Conservation (phyloP, 2,888 invertebrate genomes). For the Cephalotes varians region DNA sequence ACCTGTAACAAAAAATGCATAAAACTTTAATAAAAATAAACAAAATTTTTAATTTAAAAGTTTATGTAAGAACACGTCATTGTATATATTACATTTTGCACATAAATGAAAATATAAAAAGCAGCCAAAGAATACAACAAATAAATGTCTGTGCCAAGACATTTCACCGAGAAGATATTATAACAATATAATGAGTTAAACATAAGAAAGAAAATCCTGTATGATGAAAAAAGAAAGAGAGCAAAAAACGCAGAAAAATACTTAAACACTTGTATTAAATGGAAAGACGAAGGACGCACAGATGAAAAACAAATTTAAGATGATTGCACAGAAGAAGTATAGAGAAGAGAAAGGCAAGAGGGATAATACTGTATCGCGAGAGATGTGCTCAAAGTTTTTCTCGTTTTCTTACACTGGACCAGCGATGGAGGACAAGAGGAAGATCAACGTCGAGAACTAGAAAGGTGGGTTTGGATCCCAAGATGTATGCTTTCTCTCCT, state of each 20-base stretch:
- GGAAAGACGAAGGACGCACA: slow-evolving; percentile 50
- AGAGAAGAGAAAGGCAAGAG: not conserved
- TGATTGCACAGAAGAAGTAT: slow-evolving; percentile 27
- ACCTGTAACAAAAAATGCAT: slow-evolving; percentile 35
- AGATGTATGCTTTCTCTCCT: slow-evolving; percentile 54
- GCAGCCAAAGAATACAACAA: not conserved
- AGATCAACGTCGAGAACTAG: slow-evolving; percentile 27
- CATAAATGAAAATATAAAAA: not conserved
- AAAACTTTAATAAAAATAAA: slow-evolving; percentile 3
- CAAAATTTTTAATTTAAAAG: not conserved
- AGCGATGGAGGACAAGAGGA: slow-evolving; percentile 34
- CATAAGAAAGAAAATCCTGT: not conserved
- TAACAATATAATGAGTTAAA: slow-evolving; percentile 5
- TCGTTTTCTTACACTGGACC: slow-evolving; percentile 71
- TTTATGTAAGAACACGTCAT: not conserved
- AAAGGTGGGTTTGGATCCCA: slow-evolving; percentile 34
- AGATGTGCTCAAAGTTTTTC: slow-evolving; percentile 69
- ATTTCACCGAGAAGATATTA: not conserved
- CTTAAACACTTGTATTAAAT: slow-evolving; percentile 28
- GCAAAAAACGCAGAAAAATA: slow-evolving; percentile 18
- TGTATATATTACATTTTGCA: not conserved
- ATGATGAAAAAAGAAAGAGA: slow-evolving; percentile 26
- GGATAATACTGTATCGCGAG: slow-evolving; percentile 33
- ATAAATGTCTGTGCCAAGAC: not conserved
- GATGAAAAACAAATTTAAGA: slow-evolving; percentile 66